phyloP scores from a whole-genome alignment of 2,888 invertebrate genomes.

The Diaphora mendica region DNA sequence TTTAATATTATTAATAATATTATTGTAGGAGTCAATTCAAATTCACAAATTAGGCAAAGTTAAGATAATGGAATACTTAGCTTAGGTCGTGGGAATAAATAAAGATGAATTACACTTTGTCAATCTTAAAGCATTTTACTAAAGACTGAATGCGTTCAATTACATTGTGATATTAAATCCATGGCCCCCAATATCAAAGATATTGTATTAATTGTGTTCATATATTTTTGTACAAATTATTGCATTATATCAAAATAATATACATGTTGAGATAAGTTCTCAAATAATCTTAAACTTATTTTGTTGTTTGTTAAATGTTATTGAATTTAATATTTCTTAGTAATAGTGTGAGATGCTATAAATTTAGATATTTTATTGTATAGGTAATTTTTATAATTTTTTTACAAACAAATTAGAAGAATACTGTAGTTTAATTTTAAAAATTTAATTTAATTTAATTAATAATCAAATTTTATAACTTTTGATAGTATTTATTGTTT shows the following conservation, averaged over 20 bases:
- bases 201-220: slow-evolving; percentile 7
- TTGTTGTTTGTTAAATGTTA: not conserved
- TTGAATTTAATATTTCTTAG: slow-evolving; percentile 5
- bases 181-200: not conserved
- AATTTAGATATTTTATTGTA: not conserved
- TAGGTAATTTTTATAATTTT: not conserved
- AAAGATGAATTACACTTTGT: not conserved
- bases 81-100: not conserved
- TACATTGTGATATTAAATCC: slow-evolving; percentile 7
- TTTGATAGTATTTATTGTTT: not conserved
- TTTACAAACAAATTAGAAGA: not conserved
- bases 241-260: slow-evolving; percentile 2
- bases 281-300: not conserved
- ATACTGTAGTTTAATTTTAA: not conserved
- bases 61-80: not conserved
- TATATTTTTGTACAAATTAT: slow-evolving; percentile 4
- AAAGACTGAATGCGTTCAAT: slow-evolving; percentile 40
- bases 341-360: slow-evolving; percentile 4
- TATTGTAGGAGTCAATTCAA: not conserved
- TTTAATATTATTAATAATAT: not conserved
- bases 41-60: not conserved
- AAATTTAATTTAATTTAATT: too few species aligned
- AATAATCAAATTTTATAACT: not conserved
- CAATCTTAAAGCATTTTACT: slow-evolving; percentile 24
- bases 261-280: not conserved